Conservation (phyloP, 2,797 vertebrate genomes). For the Poecilia picta region DNA sequence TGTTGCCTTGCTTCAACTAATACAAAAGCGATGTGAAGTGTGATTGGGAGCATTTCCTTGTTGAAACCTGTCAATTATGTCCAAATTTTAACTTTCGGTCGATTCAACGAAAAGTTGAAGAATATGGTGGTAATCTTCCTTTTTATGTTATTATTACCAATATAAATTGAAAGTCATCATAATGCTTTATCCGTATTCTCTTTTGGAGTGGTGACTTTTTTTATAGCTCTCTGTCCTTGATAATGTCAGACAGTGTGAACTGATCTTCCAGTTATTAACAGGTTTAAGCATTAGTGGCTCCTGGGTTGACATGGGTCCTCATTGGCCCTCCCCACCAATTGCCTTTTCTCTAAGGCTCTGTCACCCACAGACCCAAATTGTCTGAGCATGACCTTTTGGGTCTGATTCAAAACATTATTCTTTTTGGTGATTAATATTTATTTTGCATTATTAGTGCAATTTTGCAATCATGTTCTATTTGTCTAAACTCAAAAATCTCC, state of each 20-base stretch:
- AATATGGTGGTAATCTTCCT: not conserved
- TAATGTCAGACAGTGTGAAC: not conserved
- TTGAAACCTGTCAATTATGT: too few relatives aligned
- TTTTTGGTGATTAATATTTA: not conserved
- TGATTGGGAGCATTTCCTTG: too few relatives aligned
- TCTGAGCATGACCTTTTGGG: not conserved
- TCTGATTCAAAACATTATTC: not conserved
- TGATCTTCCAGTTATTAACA: not conserved
- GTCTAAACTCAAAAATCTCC: constrained; percentile 27
- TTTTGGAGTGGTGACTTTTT: not conserved
- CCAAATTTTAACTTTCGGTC: not conserved
- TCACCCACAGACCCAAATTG: too few relatives aligned
- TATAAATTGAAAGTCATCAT: not conserved
- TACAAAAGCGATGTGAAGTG: too few relatives aligned
- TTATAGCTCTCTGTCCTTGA: not conserved
- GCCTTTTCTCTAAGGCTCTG: not conserved
- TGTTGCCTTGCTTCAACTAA: too few relatives aligned
- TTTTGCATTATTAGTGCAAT: not conserved
- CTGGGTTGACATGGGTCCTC: not conserved
- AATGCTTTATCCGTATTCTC: not conserved
- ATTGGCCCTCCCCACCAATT: not conserved
- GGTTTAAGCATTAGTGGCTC: not conserved
- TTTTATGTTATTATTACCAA: not conserved
- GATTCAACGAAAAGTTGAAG: not conserved
- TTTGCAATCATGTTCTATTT: not conserved